A percentile compares a stretch with the other conserved stretches of the same genome.
These are phyloP conservation scores for Camelus bactrianus DNA, from an alignment of 2,113 vertebrate species.

Conservation along the genomic window DNA sequence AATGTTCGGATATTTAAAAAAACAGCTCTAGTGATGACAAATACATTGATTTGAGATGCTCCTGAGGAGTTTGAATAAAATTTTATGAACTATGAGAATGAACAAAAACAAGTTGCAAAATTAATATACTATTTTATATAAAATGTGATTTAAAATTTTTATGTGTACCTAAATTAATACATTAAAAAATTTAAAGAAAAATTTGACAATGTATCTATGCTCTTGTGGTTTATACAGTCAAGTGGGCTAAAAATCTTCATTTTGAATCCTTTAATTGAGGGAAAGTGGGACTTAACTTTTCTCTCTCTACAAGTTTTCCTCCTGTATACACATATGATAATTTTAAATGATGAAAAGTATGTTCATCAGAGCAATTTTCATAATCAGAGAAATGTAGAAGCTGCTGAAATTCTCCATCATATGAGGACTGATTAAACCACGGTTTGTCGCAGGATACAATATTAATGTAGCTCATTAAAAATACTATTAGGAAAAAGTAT, in stretches of 20 bases:
- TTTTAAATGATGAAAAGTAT: neutral
- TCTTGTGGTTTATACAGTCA: neutral
- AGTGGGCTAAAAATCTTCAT: neutral
- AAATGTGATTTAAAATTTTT: neutral
- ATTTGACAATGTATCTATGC: neutral
- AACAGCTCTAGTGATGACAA: neutral
- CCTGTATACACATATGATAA: neutral
- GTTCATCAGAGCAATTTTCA: slow-evolving; percentile 50
- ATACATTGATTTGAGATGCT: neutral
- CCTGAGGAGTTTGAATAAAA: slow-evolving; percentile 34
- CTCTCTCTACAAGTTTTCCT: neutral
- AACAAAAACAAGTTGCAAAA: slow-evolving; percentile 24
- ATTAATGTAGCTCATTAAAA: slow-evolving; percentile 34
- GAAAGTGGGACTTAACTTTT: neutral
- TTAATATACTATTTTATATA: neutral
- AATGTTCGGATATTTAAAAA: neutral
- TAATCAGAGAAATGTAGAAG: slow-evolving; percentile 29
- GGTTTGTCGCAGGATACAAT: neutral
- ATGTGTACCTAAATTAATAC: neutral
- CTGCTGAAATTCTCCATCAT: neutral
- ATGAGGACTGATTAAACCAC: neutral
- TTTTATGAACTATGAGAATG: neutral
- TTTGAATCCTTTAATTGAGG: slow-evolving; percentile 29
- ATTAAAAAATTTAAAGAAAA: neutral
- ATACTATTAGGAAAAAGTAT: slow-evolving; percentile 1